These are phyloP conservation scores for Cephus pulcher DNA, from an alignment of 2,888 invertebrate genomes.

Conservation along the genomic window DNA sequence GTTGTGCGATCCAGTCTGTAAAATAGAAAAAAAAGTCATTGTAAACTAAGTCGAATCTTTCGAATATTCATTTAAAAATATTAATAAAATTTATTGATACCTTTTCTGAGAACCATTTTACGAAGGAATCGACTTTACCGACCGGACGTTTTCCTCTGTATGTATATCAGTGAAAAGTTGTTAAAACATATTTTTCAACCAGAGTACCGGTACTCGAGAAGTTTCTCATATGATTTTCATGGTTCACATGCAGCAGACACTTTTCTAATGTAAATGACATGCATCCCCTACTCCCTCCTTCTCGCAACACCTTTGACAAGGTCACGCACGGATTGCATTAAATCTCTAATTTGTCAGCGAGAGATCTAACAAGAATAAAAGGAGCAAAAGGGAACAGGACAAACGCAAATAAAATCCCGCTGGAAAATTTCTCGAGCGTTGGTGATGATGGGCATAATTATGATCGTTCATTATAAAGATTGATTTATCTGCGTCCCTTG, in stretches of 20 bases:
- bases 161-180: not conserved
- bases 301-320: not conserved
- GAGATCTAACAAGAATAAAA: slow-evolving; percentile 1
- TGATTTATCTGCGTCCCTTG: not conserved
- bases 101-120: not conserved
- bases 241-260: not conserved
- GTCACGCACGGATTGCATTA: not conserved
- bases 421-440: slow-evolving; percentile 14
- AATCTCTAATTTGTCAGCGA: not conserved
- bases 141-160: not conserved
- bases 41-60: not conserved
- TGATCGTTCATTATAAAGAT: not conserved
- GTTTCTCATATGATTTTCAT: not conserved
- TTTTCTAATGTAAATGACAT: not conserved
- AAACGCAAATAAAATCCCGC: not conserved
- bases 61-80: not conserved
- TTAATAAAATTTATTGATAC: not conserved
- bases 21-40: not conserved
- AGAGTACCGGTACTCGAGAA: not conserved
- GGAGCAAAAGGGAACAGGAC: slow-evolving; percentile 14
- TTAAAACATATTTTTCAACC: not conserved
- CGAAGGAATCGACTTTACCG: not conserved
- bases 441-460: not conserved
- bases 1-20: not conserved
- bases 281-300: not conserved